Base-by-base conservation (phyloP, 2,888 invertebrate genomes). In the Capitulum mitella region DNA sequence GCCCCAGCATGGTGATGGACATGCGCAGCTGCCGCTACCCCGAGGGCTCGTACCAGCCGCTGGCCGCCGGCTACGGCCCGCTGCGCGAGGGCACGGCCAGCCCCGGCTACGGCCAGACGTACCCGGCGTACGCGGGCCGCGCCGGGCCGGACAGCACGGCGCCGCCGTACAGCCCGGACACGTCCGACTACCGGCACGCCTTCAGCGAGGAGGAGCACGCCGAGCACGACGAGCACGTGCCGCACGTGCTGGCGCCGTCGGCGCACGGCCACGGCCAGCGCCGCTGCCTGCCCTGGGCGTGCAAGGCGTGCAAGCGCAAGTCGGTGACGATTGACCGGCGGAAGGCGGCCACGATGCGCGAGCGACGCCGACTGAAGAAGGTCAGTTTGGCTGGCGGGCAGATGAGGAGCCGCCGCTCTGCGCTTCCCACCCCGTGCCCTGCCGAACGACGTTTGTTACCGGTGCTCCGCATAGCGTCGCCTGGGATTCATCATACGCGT, bases 271-370 rank as follows among this genome's bases (percentile, higher is more conserved):
- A 82, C 70, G 78, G 80, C 34, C 84, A 84, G 46, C 88, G 94
- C 81, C 90, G 93, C 81, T 98, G 97, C 84, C 88, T 98, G 64
- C 90, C 97, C 22, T 98, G 97, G 97, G 97, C 97, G 3, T 98
- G 98, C 86, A 97, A 97, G 85, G 96, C 97, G 0, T 97, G 97
- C 87, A 97, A 97, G 86, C 92, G 95, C 87, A 97, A 97, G 87
- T 95, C 93, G 29, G 95, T 97, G 75, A 92, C 96, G 0, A 93
- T 98, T 16, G 98, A 99, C 87, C 89, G 98, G 79, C 90, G 98
- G 84, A 97, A 97, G 89, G 98, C 98, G 12, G 98, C 98, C 0
- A 99, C 98, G 1, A 89, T 99, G 86, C 89, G 98, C 6, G 98
- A 99, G 86, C 88, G 98, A 82, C 88, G 98, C 83, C 89, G 98